These are phyloP conservation scores for Tylochromis polylepis DNA, from an alignment of 2,113 vertebrate species.

Conservation along the genomic window DNA sequence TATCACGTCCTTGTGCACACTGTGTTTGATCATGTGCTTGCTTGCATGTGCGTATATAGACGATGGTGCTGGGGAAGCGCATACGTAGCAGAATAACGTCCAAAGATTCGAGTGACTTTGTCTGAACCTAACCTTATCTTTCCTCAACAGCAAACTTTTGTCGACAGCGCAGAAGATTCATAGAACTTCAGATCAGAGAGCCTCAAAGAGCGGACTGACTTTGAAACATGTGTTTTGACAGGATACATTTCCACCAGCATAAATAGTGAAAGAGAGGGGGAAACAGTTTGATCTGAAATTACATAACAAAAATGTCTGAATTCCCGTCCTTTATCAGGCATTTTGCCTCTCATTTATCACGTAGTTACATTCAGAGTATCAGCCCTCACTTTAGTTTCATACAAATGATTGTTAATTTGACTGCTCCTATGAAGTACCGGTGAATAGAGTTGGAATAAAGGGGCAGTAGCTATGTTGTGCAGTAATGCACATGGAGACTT, in stretches of 20 bases:
- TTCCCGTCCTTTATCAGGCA: background rate
- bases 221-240: slow-evolving; percentile 65
- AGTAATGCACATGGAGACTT: background rate
- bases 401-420: background rate
- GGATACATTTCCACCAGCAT: slow-evolving; percentile 35
- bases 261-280: slow-evolving; percentile 23
- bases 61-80: background rate
- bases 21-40: slow-evolving; percentile 25
- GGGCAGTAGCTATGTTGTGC: background rate
- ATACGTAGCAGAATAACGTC: background rate
- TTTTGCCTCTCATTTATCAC: background rate
- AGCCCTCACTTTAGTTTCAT: background rate
- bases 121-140: slow-evolving; percentile 59
- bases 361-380: background rate
- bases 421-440: slow-evolving; percentile 14
- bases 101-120: slow-evolving; percentile 28
- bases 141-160: slow-evolving; percentile 59
- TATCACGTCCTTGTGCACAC: background rate
- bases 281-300: slow-evolving; percentile 30
- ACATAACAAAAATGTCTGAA: slow-evolving; percentile 6
- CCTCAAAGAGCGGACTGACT: slow-evolving; percentile 50
- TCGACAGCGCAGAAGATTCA: slow-evolving; percentile 44
- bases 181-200: slow-evolving; percentile 64
- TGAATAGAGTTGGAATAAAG: slow-evolving; percentile 32
- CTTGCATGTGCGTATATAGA: background rate